phyloP scores from a whole-genome alignment of 2,113 vertebrate genomes.

The Malurus elegans region DNA sequence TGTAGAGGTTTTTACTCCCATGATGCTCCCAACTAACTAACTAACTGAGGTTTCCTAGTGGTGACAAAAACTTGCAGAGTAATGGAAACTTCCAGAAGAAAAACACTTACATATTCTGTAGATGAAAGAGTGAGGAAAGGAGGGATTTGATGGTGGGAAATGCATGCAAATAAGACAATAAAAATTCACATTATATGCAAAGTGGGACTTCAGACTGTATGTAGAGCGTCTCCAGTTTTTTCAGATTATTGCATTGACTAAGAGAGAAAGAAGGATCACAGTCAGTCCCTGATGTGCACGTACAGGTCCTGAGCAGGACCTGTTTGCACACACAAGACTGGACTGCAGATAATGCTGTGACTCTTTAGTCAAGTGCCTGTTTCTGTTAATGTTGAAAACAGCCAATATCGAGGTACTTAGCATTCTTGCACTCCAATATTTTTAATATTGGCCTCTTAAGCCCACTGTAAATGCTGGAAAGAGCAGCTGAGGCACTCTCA shows the following conservation, averaged over 20 bases:
- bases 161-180: background rate
- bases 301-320: accelerated
- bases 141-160: background rate
- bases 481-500: background rate
- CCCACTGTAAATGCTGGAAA: background rate
- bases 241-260: background rate
- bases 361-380: background rate
- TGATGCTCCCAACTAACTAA: accelerated
- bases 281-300: background rate
- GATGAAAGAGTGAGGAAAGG: background rate
- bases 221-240: background rate
- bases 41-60: background rate
- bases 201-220: background rate
- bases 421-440: background rate
- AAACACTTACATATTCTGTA: background rate
- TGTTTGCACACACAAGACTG: background rate
- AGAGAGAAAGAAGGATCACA: background rate
- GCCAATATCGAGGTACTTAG: background rate
- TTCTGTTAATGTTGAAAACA: background rate
- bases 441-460: background rate
- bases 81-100: background rate
- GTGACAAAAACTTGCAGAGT: background rate
- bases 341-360: background rate
- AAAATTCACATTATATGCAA: background rate
- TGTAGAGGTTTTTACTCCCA: background rate